Evolutionary conservation across 2,797 vertebrate species (phyloP), one percentile per base, ranked within the genome.

Genomic region (Diplodus puntazzo): DNA sequence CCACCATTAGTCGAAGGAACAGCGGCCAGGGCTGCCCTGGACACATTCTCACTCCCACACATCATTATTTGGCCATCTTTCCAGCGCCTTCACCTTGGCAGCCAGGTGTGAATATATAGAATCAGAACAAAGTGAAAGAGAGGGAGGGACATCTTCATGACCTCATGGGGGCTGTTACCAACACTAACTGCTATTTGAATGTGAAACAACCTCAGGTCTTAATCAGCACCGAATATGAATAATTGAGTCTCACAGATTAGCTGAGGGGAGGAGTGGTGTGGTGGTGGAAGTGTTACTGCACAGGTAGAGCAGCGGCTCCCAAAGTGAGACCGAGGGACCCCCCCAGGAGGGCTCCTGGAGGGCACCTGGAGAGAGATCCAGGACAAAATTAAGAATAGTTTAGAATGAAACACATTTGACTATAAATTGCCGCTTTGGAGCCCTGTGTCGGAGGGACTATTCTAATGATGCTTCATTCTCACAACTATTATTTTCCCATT

Each of bases 1-100:
- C 77, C 85, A 52, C 87, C 85, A 86, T 88, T 89, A 92, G 87
- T 68, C 1, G 72, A 73, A 83, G 75, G 83, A 90, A 77, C 87
- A 81, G 73, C 52, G 59, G 76, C 81, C 80, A 61, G 77, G 73
- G 77, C 88, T 76, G 73, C 80, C 54, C 87, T 65, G 85, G 77
- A 86, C 86, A 84, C 73, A 72, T 69, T 74, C 75, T 72, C 76
- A 69, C 87, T 84, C 83, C 88, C 89, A 89, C 89, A 82, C 88
- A 83, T 89, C 75, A 83, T 92, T 85, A 87, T 87, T 86, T 77
- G 79, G 55, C 75, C 23, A 62, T 86, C 77, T 75, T 60, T 80
- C 54, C 79, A 54, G 70, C 69, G 76, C 34, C 53, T 67, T 82
- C 85, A 88, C 87, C 86, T 87, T 80, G 87, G 87, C 76, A 84